phyloP scores from a whole-genome alignment of 2,113 vertebrate genomes.

The Aythya baeri region DNA sequence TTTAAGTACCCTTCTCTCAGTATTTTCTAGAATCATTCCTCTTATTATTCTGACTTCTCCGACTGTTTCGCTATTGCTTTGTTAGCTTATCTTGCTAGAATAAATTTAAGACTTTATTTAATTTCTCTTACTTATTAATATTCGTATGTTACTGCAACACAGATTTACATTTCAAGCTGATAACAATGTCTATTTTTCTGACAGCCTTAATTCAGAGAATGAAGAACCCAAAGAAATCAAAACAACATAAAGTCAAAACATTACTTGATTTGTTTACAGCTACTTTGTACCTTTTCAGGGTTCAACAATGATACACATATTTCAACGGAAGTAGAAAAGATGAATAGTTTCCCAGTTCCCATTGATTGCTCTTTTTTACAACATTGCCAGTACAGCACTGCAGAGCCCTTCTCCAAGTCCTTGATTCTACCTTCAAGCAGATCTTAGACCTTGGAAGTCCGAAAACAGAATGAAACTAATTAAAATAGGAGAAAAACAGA shows the following conservation, averaged over 20 bases:
- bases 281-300: background rate
- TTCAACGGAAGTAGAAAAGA: background rate
- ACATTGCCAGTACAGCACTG: background rate
- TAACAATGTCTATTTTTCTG: constrained; percentile 24
- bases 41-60: background rate
- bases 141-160: constrained; percentile 27
- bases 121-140: constrained; percentile 43
- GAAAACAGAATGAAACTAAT: background rate
- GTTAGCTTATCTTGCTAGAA: constrained; percentile 11
- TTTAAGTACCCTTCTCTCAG: background rate
- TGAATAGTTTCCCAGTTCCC: background rate
- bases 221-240: constrained; percentile 14
- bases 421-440: background rate
- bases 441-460: background rate
- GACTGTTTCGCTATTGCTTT: background rate
- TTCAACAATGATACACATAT: background rate
- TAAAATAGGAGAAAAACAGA: background rate
- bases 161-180: constrained; percentile 33
- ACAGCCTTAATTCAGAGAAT: background rate
- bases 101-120: constrained; percentile 38
- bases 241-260: constrained; percentile 23
- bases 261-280: background rate
- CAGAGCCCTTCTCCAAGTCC: background rate
- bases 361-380: background rate
- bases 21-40: background rate